phyloP scores from a whole-genome alignment of 2,888 invertebrate genomes.

The Eumacrocentrus americanus region DNA sequence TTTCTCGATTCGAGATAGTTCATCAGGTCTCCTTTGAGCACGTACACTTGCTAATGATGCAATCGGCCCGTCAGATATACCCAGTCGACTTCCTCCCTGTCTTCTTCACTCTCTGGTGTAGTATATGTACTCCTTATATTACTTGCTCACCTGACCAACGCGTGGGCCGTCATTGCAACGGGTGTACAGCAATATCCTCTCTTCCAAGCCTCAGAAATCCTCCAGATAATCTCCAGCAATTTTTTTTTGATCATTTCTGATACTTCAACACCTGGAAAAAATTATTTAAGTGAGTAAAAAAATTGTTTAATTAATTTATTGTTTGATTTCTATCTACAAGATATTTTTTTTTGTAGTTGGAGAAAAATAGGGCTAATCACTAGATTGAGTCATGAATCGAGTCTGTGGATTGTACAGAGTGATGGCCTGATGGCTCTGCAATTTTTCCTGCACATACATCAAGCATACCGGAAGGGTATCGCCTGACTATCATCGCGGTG shows the following conservation, averaged over 20 bases:
- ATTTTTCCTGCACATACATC: slow-evolving; percentile 34
- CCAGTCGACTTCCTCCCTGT: slow-evolving; percentile 38
- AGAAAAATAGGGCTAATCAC: no score
- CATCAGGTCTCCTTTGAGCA: slow-evolving; percentile 35
- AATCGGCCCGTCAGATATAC: slow-evolving; percentile 50
- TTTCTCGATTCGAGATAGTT: slow-evolving; percentile 19
- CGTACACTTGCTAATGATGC: slow-evolving; percentile 52
- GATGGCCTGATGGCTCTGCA: no score
- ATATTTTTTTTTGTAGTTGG: no score
- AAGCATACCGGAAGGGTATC: slow-evolving; percentile 25
- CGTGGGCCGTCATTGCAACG: slow-evolving; percentile 43
- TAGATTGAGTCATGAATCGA: no score
- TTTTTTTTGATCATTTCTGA: neutral
- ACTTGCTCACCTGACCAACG: slow-evolving; percentile 45
- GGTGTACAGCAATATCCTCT: slow-evolving; percentile 5
- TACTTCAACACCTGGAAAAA: neutral
- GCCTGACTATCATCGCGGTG: neutral
- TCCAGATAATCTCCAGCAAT: slow-evolving; percentile 1
- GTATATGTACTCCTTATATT: slow-evolving; percentile 31
- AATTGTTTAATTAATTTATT: no score
- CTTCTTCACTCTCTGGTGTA: slow-evolving; percentile 27
- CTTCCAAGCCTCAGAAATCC: slow-evolving; percentile 4
- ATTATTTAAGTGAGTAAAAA: no score
- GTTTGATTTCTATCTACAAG: no score
- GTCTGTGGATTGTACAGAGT: no score